Base-by-base conservation (phyloP, 2,113 vertebrate genomes). In the Notarius quadriscutis region DNA sequence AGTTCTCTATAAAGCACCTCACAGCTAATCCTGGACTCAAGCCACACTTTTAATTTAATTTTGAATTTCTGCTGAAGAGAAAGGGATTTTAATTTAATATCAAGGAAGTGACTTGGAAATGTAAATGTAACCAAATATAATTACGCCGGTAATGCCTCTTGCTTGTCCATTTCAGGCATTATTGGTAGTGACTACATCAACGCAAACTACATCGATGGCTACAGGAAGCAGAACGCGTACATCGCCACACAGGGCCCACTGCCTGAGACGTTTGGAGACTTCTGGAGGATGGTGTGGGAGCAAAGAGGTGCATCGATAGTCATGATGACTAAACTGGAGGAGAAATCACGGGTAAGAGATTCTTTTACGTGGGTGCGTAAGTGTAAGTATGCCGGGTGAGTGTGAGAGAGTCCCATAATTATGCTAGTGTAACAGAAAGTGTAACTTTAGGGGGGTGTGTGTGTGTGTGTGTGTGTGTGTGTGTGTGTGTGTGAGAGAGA, bases 251-350 rank as follows among this genome's bases (percentile, higher is more conserved):
- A 99, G 93, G 98, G 98, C 0, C 97, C 98, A 0, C 95, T 99
- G 93, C 96, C 97, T 0, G 98, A 99, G 94, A 99, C 97, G 6
- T 99, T 99, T 0, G 97, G 98, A 0, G 98, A 99, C 92, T 99
- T 99, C 89, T 99, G 98, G 98, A 95, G 97, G 84, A 99, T 98
- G 98, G 97, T 99, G 90, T 99, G 98, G 98, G 98, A 99, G 90
- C 98, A 99, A 92, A 95, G 98, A 9, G 96, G 98, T 0, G 97
- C 98, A 25, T 99, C 98, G 5, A 94, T 99, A 0, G 97, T 99
- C 85, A 99, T 99, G 98, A 99, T 99, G 98, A 99, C 98, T 0
- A 96, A 97, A 63, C 95, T 99, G 25, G 89, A 90, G 83, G 89
- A 91, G 85, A 87, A 88, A 83, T 81, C 90, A 53, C 89, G 84